Base-by-base conservation (phyloP, 2,888 invertebrate species). In the Petrolisthes manimaculis region DNA sequence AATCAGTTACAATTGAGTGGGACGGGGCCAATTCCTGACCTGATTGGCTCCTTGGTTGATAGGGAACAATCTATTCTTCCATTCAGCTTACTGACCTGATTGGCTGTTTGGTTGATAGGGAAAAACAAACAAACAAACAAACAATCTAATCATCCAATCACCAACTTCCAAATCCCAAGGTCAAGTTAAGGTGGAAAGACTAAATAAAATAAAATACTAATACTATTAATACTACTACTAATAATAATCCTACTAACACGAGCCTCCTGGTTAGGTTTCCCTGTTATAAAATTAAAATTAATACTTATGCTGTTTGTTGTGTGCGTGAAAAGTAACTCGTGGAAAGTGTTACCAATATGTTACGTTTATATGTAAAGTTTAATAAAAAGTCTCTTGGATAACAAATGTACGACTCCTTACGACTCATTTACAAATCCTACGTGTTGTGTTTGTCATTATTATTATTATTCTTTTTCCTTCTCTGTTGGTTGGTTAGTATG, bases 301-400 rank as follows among this genome's bases (percentile, higher is more conserved):
- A 78, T 87, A 87, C 83, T 61, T 75, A 71, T 75, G 84, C 78
- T 79, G 85, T 85, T 85, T 84, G 84, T 84, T 88, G 88, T 88
- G 74, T 86, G 71, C 56, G 81, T 86, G 86, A 71, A 80, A n/a
- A 86, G 67, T 54, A 83, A 67, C 53, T 37, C 83, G 88, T 88
- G 84, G 80, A 24, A 84, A 84, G 88, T 88, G 88, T 88, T 88
- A 51, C 74, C 54, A 84, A 84, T 84, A 84, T 61, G 84, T 88
- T 84, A 88, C 56, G 69, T 88, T 88, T 88, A 81, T 88, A 88
- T 88, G 88, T 88, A 88, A 88, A 88, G 84, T 88, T 88, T 88
- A 88, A 88, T 88, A 88, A 88, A 88, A 80, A 88, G n/a, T 88
- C 87, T 88, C 84, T 88, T 88, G 88, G 88, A 88, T 88, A 88